Percentiles rank a stretch among this genome's conserved stretches.
These are phyloP conservation scores for Diorhabda elongata DNA, from an alignment of 1,140 invertebrate genomes.

Conservation along the genomic window DNA sequence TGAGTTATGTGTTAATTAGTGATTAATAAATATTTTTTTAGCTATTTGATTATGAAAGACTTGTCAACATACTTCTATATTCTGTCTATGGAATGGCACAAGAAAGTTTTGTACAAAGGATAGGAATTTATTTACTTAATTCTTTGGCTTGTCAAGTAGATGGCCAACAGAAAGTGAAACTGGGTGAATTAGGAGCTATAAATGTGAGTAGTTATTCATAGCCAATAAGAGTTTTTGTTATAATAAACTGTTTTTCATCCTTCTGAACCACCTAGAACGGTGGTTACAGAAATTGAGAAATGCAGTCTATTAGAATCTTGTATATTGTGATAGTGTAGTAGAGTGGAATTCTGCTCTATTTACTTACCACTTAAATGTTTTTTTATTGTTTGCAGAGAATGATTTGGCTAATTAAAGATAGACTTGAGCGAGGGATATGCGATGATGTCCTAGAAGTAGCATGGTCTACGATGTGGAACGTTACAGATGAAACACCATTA, in stretches of 20 bases:
- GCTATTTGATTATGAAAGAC: constrained; percentile 86
- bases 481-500: constrained; percentile 91
- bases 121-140: constrained; percentile 92
- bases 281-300: too few species aligned
- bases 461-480: constrained; percentile 98
- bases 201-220: constrained; percentile 53
- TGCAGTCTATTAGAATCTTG: too few species aligned
- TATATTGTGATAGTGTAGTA: too few species aligned
- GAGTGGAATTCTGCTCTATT: too few species aligned
- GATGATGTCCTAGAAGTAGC: constrained; percentile 96
- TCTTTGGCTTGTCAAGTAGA: constrained; percentile 95
- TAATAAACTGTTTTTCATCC: too few species aligned
- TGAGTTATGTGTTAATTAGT: too few species aligned
- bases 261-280: too few species aligned
- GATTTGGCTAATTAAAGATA: constrained; percentile 75
- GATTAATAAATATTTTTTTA: constrained; percentile 46
- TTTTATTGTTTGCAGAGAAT: constrained; percentile 64
- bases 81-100: constrained; percentile 77
- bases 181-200: constrained; percentile 87
- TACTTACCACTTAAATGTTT: not conserved
- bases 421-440: constrained; percentile 68
- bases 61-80: constrained; percentile 80
- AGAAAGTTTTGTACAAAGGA: constrained; percentile 89
- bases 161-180: constrained; percentile 81
- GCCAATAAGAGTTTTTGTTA: too few species aligned